These are phyloP conservation scores for Rhinogobius similis DNA, from an alignment of 2,113 vertebrate genomes.

Conservation along the genomic window DNA sequence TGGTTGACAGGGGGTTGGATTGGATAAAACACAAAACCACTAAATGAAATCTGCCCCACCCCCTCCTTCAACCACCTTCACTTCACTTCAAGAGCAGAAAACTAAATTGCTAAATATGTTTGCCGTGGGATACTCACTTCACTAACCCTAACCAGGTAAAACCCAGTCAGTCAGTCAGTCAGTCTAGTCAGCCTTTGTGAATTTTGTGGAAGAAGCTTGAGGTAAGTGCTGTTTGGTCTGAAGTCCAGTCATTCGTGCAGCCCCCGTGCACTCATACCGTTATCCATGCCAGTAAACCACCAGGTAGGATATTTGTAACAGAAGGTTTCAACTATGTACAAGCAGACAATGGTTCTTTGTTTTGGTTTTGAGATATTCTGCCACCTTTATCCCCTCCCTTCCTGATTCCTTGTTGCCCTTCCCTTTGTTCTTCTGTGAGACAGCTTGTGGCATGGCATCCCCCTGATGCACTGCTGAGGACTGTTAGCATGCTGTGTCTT, in stretches of 20 bases:
- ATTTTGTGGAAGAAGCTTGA: constrained; percentile 65
- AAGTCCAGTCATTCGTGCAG: constrained; percentile 69
- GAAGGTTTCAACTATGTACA: constrained; percentile 27
- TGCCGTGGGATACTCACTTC: constrained; percentile 75
- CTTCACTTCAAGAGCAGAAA: constrained; percentile 61
- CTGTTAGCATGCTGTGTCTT: constrained; percentile 79
- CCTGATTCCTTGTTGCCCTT: constrained; percentile 30
- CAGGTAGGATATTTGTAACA: constrained; percentile 70
- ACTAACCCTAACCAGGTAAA: constrained; percentile 79
- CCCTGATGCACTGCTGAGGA: constrained; percentile 76
- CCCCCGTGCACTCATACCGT: constrained; percentile 66
- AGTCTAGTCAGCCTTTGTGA: constrained; percentile 81
- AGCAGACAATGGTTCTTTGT: constrained; percentile 44
- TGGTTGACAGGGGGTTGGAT: constrained; percentile 62
- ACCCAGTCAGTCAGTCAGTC: constrained; percentile 69
- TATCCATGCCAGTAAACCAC: constrained; percentile 64
- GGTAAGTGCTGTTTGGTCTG: constrained; percentile 80
- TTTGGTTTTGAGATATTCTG: constrained; percentile 54
- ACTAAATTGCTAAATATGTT: constrained; percentile 55
- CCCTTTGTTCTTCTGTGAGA: constrained; percentile 47
- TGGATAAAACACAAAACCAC: constrained; percentile 49
- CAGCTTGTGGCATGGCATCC: constrained; percentile 78
- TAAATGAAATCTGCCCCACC: constrained; percentile 59
- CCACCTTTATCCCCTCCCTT: constrained; percentile 43
- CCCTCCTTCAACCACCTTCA: constrained; percentile 71